A percentile compares a stretch with the other conserved stretches of the same genome.
These are phyloP conservation scores for Neomorphus geoffroyi DNA, from an alignment of 2,797 vertebrate species.

Conservation along the genomic window DNA sequence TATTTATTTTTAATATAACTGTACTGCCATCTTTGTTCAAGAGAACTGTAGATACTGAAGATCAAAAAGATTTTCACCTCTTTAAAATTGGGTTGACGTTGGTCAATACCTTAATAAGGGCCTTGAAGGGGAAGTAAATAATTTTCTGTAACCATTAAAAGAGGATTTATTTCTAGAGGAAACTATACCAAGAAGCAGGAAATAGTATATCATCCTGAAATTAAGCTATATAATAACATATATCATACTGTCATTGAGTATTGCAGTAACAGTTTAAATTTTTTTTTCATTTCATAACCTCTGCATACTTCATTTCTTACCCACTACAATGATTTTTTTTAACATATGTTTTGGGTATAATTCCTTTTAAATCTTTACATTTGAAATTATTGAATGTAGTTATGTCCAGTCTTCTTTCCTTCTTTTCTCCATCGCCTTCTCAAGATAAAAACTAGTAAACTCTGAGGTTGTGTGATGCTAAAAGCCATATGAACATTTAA, in stretches of 20 bases:
- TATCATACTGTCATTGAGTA: neutral
- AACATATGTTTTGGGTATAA: neutral
- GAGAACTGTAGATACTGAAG: neutral
- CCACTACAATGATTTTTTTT: neutral
- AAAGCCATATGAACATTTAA: neutral
- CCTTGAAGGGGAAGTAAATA: neutral
- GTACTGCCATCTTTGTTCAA: neutral
- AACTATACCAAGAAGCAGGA: neutral
- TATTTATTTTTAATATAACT: neutral
- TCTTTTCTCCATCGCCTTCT: neutral
- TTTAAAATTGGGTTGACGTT: neutral
- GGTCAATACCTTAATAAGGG: neutral
- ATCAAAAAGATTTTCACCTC: neutral
- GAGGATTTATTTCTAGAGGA: neutral
- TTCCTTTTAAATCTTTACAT: neutral
- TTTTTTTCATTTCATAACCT: neutral
- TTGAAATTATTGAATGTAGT: neutral
- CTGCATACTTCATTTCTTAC: neutral
- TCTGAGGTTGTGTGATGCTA: neutral
- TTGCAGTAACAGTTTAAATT: neutral
- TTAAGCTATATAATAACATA: neutral
- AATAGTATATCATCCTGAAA: neutral
- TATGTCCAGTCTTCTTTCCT: neutral
- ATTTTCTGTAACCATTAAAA: neutral
- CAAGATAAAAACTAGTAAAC: neutral